Conservation (phyloP, 2,797 vertebrate genomes). For the Phrynocephalus vlangalii region DNA sequence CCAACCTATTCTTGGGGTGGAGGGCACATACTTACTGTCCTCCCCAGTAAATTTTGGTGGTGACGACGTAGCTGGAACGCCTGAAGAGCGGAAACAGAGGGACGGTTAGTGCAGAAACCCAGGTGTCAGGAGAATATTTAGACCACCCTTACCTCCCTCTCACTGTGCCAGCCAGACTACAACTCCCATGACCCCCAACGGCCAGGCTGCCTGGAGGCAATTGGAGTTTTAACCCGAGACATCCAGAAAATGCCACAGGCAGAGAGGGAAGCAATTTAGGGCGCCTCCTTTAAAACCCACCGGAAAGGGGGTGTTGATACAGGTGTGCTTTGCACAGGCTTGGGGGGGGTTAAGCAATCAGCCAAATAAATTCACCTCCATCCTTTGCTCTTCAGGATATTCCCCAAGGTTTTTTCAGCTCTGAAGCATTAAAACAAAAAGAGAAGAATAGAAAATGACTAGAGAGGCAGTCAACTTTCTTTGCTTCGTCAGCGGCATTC, state of each 20-base stretch:
- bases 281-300: not conserved
- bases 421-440: not conserved
- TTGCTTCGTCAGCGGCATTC: not conserved
- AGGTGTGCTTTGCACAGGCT: not conserved
- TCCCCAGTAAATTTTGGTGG: conserved; percentile 94
- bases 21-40: conserved; percentile 87
- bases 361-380: conserved; percentile 7
- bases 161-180: not conserved
- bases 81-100: conserved; percentile 69
- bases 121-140: too few species aligned
- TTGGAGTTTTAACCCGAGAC: not conserved
- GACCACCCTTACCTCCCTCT: not conserved
- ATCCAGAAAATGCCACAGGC: not conserved
- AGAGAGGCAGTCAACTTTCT: too few species aligned
- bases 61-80: conserved; percentile 93
- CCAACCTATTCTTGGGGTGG: not conserved
- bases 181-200: not conserved
- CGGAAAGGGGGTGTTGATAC: not conserved
- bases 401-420: conserved; percentile 35
- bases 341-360: too few species aligned
- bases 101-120: not conserved
- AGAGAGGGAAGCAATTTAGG: not conserved
- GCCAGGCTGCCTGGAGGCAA: not conserved
- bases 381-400: conserved; percentile 37
- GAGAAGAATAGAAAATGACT: not conserved